phyloP scores from a whole-genome alignment of 2,888 invertebrate species.

The Siphlonurus alternatus region DNA sequence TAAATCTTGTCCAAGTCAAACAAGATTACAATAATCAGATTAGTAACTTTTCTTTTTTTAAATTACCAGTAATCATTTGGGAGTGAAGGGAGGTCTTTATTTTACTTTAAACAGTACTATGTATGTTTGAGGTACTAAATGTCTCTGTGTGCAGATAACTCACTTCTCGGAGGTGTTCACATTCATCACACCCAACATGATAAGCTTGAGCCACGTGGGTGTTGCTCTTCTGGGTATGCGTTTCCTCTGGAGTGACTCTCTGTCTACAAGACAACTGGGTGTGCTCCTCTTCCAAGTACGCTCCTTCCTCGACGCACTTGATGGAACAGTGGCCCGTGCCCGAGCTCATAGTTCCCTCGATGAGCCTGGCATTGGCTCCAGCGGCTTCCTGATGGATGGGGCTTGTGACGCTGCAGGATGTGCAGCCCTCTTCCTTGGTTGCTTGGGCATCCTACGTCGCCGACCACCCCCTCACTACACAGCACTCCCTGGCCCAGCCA shows the following conservation, averaged over 20 bases:
- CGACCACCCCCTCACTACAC: constrained; percentile 41
- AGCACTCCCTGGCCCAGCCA: background rate
- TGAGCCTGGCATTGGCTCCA: constrained; percentile 46
- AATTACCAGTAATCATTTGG: no score
- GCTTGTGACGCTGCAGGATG: constrained; percentile 65
- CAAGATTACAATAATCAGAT: background rate
- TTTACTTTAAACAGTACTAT: no score
- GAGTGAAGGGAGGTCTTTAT: no score
- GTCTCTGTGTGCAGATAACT: background rate
- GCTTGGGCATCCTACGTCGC: constrained; percentile 47
- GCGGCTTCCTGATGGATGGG: constrained; percentile 71
- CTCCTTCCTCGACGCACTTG: constrained; percentile 69
- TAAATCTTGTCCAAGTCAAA: background rate
- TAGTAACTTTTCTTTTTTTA: no score
- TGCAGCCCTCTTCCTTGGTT: constrained; percentile 49
- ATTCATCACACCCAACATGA: constrained; percentile 63
- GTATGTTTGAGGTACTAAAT: no score
- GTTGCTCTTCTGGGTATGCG: constrained; percentile 59
- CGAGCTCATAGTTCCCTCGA: constrained; percentile 44
- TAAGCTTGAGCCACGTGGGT: constrained; percentile 62
- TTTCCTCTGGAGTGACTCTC: constrained; percentile 51
- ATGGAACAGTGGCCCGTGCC: constrained; percentile 69
- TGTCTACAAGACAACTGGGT: constrained; percentile 52
- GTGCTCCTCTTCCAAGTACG: constrained; percentile 54
- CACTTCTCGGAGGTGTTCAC: constrained; percentile 17